phyloP scores from a whole-genome alignment of 2,113 vertebrate genomes.

The Myotis brandtii region DNA sequence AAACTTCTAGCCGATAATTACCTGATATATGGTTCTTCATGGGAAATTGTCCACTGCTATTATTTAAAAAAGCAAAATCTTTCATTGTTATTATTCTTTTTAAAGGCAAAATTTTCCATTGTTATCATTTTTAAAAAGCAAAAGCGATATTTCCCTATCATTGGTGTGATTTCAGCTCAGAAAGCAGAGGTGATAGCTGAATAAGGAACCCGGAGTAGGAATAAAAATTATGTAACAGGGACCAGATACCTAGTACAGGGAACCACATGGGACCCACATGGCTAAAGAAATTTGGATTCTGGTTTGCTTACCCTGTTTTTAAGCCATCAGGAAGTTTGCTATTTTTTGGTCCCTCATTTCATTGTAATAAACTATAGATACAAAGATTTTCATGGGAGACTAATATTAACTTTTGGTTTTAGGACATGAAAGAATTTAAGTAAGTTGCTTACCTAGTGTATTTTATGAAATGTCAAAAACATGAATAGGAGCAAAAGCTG shows the following conservation, averaged over 20 bases:
- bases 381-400: neutral
- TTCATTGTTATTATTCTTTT: neutral
- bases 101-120: neutral
- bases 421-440: neutral
- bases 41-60: neutral
- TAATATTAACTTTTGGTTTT: constrained; percentile 19
- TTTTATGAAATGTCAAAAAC: neutral
- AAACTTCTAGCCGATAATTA: neutral
- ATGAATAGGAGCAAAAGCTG: neutral
- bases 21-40: neutral
- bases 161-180: neutral
- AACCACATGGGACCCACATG: neutral
- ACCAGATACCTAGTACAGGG: neutral
- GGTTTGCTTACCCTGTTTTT: neutral
- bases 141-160: neutral
- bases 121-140: neutral
- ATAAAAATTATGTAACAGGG: neutral
- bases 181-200: neutral
- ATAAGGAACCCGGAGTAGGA: neutral
- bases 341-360: neutral
- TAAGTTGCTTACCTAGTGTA: neutral
- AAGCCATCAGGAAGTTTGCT: neutral
- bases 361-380: neutral
- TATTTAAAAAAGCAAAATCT: neutral
- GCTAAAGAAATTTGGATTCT: neutral